These are phyloP conservation scores for Rhodeus uyekii DNA, from an alignment of 2,797 vertebrate species.

Conservation along the genomic window DNA sequence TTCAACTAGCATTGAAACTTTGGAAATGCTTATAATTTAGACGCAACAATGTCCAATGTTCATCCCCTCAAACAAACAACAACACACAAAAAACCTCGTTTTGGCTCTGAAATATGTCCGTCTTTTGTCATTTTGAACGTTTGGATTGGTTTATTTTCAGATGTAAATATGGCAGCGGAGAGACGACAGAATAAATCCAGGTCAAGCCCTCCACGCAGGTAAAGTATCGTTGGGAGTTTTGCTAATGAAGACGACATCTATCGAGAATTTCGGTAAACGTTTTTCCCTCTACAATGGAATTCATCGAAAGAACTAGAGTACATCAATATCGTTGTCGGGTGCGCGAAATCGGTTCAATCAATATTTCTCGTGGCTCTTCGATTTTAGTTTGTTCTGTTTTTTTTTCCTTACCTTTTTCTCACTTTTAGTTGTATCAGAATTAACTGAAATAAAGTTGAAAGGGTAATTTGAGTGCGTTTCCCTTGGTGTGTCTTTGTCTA, in stretches of 20 bases:
- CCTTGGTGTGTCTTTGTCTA: constrained; percentile 72
- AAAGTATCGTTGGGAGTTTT: constrained; percentile 84
- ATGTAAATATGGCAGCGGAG: constrained; percentile 99
- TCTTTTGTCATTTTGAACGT: constrained; percentile 85
- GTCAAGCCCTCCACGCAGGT: constrained; percentile 98
- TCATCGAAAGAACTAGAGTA: constrained; percentile 38
- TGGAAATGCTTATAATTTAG: constrained; percentile 11
- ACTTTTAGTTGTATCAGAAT: constrained; percentile 51
- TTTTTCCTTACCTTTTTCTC: constrained; percentile 1
- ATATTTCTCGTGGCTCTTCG: constrained; percentile 4
- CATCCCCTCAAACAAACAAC: neutral
- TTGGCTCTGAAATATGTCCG: constrained; percentile 20
- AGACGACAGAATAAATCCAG: constrained; percentile 93
- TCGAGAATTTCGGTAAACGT: constrained; percentile 54
- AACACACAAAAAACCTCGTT: constrained; percentile 13
- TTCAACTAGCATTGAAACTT: neutral
- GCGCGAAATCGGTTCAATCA: neutral
- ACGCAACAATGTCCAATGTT: neutral
- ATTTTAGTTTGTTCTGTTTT: constrained; percentile 2
- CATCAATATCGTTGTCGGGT: neutral
- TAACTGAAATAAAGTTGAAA: constrained; percentile 75
- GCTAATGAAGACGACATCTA: constrained; percentile 71
- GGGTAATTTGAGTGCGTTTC: constrained; percentile 62
- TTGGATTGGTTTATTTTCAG: constrained; percentile 99
- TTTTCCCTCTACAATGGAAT: constrained; percentile 46